Evolutionary conservation across 92 coral and sea anemone species (phyloP).

Genomic region (Meandrina meandrites): DNA sequence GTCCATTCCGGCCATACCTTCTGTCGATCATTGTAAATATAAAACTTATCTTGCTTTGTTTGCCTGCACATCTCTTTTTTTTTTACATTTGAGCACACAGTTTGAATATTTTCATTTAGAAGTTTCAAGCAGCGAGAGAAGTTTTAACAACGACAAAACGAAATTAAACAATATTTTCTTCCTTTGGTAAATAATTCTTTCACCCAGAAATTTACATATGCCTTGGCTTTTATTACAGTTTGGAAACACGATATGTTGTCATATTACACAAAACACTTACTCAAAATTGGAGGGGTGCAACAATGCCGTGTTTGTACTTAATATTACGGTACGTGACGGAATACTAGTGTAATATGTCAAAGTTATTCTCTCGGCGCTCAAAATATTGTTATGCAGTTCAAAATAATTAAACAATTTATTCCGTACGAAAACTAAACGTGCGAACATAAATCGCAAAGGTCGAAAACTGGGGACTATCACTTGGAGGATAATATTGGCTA

Average conservation of each 20-base stretch:
- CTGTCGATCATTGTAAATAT: too few relatives aligned
- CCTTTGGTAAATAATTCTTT: neutral
- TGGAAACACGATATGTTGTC: constrained; percentile 14
- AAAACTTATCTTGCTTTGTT: neutral
- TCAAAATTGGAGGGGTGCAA: neutral
- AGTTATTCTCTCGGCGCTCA: too few relatives aligned
- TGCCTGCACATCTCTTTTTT: neutral
- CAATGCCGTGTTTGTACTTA: neutral
- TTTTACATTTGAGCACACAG: neutral
- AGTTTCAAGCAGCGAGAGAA: neutral
- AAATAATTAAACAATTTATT: too few relatives aligned
- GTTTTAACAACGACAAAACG: neutral
- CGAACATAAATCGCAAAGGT: too few relatives aligned
- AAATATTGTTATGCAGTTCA: too few relatives aligned
- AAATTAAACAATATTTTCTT: neutral
- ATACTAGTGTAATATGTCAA: neutral
- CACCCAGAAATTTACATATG: constrained; percentile 1
- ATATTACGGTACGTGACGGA: neutral
- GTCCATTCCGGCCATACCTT: constrained; percentile 1
- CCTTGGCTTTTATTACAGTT: neutral
- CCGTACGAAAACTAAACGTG: too few relatives aligned
- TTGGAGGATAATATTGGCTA: too few relatives aligned
- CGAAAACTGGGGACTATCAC: too few relatives aligned
- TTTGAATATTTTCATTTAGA: neutral
- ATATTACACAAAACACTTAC: neutral